Conservation (phyloP, 2,113 vertebrate genomes). For the Semnornis frantzii region DNA sequence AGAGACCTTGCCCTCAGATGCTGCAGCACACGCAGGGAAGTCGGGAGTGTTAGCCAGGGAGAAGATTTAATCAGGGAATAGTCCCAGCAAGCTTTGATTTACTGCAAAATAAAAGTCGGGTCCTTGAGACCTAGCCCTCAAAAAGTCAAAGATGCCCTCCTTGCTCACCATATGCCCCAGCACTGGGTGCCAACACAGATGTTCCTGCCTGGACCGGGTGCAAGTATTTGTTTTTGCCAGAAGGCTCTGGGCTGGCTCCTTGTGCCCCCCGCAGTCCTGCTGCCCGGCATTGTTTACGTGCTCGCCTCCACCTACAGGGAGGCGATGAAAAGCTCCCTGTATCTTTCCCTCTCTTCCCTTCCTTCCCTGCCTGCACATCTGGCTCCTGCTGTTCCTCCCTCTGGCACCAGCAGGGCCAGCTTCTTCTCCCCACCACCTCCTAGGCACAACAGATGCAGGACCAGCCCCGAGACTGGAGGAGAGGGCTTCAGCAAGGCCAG, state of each 20-base stretch:
- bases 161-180: not conserved
- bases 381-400: not conserved
- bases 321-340: slow-evolving; percentile 69
- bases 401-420: not conserved
- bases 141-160: not conserved
- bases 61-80: not conserved
- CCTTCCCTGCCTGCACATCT: slow-evolving; percentile 12
- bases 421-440: not conserved
- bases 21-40: not conserved
- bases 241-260: slow-evolving; percentile 57
- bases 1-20: not conserved
- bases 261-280: slow-evolving; percentile 64
- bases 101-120: not conserved
- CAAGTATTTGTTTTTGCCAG: slow-evolving; percentile 70
- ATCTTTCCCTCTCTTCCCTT: not conserved
- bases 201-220: slow-evolving; percentile 5
- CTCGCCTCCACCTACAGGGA: slow-evolving; percentile 77
- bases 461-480: not conserved
- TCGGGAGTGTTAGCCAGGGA: not conserved
- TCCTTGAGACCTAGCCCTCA: not conserved
- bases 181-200: slow-evolving; percentile 45
- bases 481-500: not conserved
- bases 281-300: slow-evolving; percentile 74
- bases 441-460: not conserved
- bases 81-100: not conserved